Percentiles rank a stretch among this genome's conserved stretches.
phyloP scores from a whole-genome alignment of 2,888 invertebrate genomes.

The Frankliniella fusca region DNA sequence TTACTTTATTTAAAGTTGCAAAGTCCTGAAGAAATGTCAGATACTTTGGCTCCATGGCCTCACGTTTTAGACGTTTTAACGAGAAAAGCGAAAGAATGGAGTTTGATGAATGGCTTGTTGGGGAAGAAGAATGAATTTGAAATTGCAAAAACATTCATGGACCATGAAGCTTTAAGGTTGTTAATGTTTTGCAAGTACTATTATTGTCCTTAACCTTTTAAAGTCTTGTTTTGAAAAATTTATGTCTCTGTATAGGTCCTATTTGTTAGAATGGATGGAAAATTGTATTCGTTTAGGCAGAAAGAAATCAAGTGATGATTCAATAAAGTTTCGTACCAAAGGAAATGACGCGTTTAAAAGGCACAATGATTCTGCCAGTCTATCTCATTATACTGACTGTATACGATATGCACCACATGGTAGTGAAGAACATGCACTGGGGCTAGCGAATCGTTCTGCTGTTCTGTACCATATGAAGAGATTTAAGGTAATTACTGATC shows the following conservation, averaged over 20 bases:
- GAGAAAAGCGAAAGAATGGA: neutral
- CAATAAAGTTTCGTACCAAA: conserved; percentile 47
- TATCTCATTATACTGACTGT: conserved; percentile 60
- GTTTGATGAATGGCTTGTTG: conserved; percentile 19
- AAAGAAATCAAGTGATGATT: conserved; percentile 44
- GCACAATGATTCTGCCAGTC: conserved; percentile 53
- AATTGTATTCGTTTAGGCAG: conserved; percentile 30
- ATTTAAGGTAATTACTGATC: conserved; percentile 52
- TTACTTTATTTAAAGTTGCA: neutral
- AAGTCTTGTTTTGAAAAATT: conserved; percentile 27
- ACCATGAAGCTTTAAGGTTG: conserved; percentile 16
- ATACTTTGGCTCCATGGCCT: neutral
- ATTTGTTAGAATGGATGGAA: conserved; percentile 32
- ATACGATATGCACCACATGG: conserved; percentile 56
- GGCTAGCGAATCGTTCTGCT: conserved; percentile 67
- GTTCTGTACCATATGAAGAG: conserved; percentile 57
- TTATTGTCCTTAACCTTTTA: neutral
- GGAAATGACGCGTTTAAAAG: conserved; percentile 59
- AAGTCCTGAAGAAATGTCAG: neutral
- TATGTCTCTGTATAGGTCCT: conserved; percentile 5
- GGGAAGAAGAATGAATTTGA: conserved; percentile 22
- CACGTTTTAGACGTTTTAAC: neutral
- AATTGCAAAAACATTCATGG: conserved; percentile 30
- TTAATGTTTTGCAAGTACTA: neutral
- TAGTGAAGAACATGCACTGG: conserved; percentile 57